Percentiles rank a stretch among this genome's conserved stretches.
Evolutionary conservation across 2,113 vertebrate species (phyloP).

Genomic region (Anguilla rostrata): DNA sequence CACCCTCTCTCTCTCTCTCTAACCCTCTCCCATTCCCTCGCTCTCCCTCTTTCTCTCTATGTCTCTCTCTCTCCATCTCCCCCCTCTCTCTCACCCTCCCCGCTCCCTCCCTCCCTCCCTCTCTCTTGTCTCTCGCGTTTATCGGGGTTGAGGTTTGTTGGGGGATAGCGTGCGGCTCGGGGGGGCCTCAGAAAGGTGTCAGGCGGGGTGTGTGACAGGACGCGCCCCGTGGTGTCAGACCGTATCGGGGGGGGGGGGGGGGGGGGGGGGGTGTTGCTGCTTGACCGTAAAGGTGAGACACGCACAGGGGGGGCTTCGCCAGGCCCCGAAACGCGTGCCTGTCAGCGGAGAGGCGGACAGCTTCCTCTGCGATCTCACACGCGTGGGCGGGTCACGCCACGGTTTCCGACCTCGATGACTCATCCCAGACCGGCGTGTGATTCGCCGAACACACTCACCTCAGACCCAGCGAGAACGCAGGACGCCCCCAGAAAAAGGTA

Average conservation of each 20-base stretch:
- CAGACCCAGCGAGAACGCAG: neutral
- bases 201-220: neutral
- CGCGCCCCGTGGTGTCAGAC: neutral
- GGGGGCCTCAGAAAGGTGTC: neutral
- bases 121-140: slow-evolving; percentile 43
- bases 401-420: neutral
- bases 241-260: no score
- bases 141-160: slow-evolving; percentile 32
- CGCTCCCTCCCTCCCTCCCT: neutral
- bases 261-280: neutral
- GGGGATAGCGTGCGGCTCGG: neutral
- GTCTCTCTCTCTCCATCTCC: no score
- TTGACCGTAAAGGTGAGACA: neutral
- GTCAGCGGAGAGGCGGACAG: neutral
- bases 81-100: no score
- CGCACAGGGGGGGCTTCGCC: neutral
- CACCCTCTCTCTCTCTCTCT: no score
- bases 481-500: no score
- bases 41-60: no score
- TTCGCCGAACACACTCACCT: neutral
- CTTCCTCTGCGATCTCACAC: neutral
- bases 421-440: neutral
- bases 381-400: neutral
- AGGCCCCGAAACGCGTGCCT: neutral
- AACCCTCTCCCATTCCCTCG: no score